These are phyloP conservation scores for Agonopterix heracliana DNA, from an alignment of 2,888 invertebrate genomes.

Conservation along the genomic window DNA sequence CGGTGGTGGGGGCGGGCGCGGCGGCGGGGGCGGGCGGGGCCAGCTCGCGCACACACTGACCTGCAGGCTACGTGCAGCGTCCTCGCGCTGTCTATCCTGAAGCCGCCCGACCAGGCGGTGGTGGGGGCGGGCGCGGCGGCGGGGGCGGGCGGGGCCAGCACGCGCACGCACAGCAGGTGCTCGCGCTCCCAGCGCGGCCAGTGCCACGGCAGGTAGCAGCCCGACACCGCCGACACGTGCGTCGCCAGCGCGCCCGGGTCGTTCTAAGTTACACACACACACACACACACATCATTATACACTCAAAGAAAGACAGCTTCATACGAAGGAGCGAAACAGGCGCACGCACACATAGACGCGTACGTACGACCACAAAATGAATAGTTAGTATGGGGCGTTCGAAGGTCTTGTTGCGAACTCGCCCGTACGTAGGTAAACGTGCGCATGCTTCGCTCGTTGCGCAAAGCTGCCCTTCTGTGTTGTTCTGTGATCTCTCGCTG, in stretches of 20 bases:
- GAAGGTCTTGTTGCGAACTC: too few relatives aligned
- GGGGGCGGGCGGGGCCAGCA: slow-evolving; percentile 80
- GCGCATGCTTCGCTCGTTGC: too few relatives aligned
- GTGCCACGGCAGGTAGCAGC: slow-evolving; percentile 95
- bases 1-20: slow-evolving; percentile 81
- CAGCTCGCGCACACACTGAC: slow-evolving; percentile 79
- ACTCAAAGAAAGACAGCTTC: too few relatives aligned
- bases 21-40: slow-evolving; percentile 51
- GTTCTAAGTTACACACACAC: slow-evolving; percentile 54
- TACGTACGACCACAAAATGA: too few relatives aligned
- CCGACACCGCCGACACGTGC: slow-evolving; percentile 87
- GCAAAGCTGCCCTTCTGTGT: too few relatives aligned
- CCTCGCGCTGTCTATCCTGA: slow-evolving; percentile 82
- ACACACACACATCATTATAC: neutral
- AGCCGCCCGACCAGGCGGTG: slow-evolving; percentile 84
- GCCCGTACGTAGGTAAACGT: too few relatives aligned
- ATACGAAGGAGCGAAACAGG: too few relatives aligned
- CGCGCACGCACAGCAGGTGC: slow-evolving; percentile 89
- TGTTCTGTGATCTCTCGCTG: too few relatives aligned
- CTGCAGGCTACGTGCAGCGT: slow-evolving; percentile 92
- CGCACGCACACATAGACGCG: too few relatives aligned
- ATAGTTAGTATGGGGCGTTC: too few relatives aligned
- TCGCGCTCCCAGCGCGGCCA: slow-evolving; percentile 96
- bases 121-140: slow-evolving; percentile 80
- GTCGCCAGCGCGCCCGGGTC: slow-evolving; percentile 82